Base-by-base conservation (phyloP, 1,140 invertebrate genomes). In the Stegodyphus mimosarum region DNA sequence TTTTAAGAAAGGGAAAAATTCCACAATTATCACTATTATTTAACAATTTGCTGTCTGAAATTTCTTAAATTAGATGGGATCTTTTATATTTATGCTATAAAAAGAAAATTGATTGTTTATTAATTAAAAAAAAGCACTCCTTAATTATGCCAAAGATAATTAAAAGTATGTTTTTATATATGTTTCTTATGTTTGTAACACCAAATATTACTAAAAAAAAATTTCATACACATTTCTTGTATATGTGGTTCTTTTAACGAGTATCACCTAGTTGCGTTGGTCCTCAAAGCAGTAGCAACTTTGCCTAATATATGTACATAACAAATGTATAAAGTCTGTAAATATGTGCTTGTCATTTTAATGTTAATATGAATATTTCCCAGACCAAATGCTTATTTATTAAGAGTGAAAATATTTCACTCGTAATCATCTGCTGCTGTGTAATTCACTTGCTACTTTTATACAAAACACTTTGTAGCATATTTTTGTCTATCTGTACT, bases 331-430 rank as follows among this genome's bases (percentile, higher is more conserved):
- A 84, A 84, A 84, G 76, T 72, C n/a, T 84, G 81, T 84, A 84
- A 84, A 84, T 84, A 84, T 75, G 50, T 84, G 81, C 81, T 84
- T 84, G 73, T 76, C 69, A 84, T 6, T 69, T 70, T 55, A 73
- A 83, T 73, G 71, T 83, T 48, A 51, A 53, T 18, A 81, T 72
- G 52, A 15, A 53, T 51, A 33, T 70, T 70, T 51, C 50, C 13
- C 11, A 75, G 81, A 84, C 70, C 70, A 73, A 73, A 81, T 60
- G 55, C 53, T 71, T 63, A 81, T 80, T 83, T 74, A 80, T 79
- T 79, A 74, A 83, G 33, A 69, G 17, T 69, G 53, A 75, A 69
- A 73, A 67, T 48, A 74, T n/a, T 52, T 70, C 50, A 84, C 49
- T 52, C 70, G 73, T 60, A 55, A 60, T 84, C 81, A 75, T 70